phyloP scores from a whole-genome alignment of 1,140 invertebrate genomes.

The Pogonognathellus flavescens region DNA sequence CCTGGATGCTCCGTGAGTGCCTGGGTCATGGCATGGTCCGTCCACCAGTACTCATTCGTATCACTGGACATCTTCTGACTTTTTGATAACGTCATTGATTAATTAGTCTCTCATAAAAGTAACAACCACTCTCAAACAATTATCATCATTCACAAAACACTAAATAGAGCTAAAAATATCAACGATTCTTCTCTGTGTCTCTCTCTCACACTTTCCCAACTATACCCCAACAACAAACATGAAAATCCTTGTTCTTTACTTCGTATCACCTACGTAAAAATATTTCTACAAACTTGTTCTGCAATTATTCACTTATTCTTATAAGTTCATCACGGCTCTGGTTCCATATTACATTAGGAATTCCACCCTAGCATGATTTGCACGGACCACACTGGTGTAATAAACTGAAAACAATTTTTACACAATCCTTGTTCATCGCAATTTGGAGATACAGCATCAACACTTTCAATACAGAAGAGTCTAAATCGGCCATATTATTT shows the following conservation, averaged over 20 bases:
- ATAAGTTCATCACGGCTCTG: no score
- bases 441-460: background rate
- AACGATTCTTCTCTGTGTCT: background rate
- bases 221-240: background rate
- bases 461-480: background rate
- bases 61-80: slow-evolving; percentile 54
- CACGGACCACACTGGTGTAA: no score
- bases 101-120: slow-evolving; percentile 7
- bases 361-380: no score
- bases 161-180: no score
- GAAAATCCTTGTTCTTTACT: background rate
- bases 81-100: slow-evolving; percentile 62
- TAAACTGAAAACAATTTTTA: no score
- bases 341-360: no score
- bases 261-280: background rate
- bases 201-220: background rate
- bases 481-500: slow-evolving; percentile 35
- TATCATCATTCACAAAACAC: background rate
- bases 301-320: background rate
- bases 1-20: slow-evolving; percentile 92
- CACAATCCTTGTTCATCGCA: background rate
- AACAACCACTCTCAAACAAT: slow-evolving; percentile 3
- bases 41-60: slow-evolving; percentile 69
- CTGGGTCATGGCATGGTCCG: slow-evolving; percentile 87
- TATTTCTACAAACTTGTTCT: background rate